Percentiles rank a stretch among this genome's conserved stretches.
These are phyloP conservation scores for Tiaroga cobitis DNA, from an alignment of 2,797 vertebrate species.

Conservation along the genomic window DNA sequence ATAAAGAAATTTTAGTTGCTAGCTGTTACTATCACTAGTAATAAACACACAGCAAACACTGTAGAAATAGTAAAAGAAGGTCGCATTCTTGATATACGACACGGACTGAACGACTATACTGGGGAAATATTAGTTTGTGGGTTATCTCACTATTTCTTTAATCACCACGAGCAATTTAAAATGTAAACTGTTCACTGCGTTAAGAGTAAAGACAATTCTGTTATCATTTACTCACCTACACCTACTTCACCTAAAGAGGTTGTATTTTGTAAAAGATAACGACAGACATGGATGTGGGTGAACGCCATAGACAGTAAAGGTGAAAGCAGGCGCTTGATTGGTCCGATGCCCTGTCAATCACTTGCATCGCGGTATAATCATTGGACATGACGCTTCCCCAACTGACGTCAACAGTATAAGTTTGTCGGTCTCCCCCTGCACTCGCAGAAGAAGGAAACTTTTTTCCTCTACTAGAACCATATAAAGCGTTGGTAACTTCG, in stretches of 20 bases:
- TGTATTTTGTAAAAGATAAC: not conserved
- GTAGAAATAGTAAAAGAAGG: not conserved
- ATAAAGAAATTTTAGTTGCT: not conserved
- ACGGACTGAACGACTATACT: too few relatives aligned
- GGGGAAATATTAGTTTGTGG: not conserved
- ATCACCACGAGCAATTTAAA: not conserved
- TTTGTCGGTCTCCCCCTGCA: too few relatives aligned
- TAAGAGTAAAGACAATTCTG: not conserved
- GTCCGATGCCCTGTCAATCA: constrained; percentile 39
- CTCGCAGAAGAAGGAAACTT: not conserved
- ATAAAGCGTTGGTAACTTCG: not conserved
- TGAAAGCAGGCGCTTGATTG: constrained; percentile 2
- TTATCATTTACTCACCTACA: too few relatives aligned
- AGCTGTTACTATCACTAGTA: too few relatives aligned
- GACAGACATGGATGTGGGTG: not conserved
- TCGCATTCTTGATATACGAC: not conserved
- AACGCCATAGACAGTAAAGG: too few relatives aligned
- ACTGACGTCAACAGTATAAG: constrained; percentile 42
- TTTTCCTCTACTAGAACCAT: not conserved
- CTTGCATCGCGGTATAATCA: not conserved
- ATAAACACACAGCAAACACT: not conserved
- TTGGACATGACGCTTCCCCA: constrained; percentile 14
- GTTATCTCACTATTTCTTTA: not conserved
- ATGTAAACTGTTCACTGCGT: not conserved
- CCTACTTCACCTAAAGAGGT: not conserved